Percentiles rank a stretch among this genome's conserved stretches.
These are phyloP conservation scores for Acanthosepion pharaonis DNA, from an alignment of 2,888 invertebrate species.

Conservation along the genomic window DNA sequence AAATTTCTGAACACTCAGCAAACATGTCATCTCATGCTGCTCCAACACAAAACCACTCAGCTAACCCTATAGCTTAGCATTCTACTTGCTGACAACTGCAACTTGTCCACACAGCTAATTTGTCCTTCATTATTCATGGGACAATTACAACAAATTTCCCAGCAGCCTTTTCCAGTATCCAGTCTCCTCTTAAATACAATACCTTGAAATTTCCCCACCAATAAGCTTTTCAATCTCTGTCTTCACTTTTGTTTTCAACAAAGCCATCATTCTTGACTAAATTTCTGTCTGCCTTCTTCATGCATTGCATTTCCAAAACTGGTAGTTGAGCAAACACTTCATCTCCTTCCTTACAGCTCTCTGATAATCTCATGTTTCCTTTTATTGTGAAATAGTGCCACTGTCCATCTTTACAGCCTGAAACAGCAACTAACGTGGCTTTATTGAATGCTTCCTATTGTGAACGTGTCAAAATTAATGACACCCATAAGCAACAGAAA, in stretches of 20 bases:
- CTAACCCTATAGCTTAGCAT: neutral
- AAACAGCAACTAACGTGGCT: neutral
- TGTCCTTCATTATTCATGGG: neutral
- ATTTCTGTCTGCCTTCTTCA: neutral
- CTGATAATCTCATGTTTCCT: neutral
- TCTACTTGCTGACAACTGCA: neutral
- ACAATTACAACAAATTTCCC: neutral
- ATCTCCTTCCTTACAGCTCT: neutral
- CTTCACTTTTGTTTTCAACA: conserved; percentile 33
- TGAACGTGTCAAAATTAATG: neutral
- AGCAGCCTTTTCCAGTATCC: neutral
- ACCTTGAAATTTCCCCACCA: neutral
- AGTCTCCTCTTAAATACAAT: neutral
- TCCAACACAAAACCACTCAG: neutral
- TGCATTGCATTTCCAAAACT: conserved; percentile 6
- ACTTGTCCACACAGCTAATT: neutral
- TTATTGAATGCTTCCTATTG: neutral
- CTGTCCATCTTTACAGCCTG: neutral
- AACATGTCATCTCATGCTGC: neutral
- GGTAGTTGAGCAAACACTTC: neutral
- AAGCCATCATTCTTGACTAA: neutral
- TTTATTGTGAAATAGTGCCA: neutral
- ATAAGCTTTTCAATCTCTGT: neutral
- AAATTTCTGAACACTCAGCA: neutral
- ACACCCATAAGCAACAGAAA: neutral